Evolutionary conservation across 2,888 invertebrate genomes (phyloP).

Genomic region (Dynastes grantii): DNA sequence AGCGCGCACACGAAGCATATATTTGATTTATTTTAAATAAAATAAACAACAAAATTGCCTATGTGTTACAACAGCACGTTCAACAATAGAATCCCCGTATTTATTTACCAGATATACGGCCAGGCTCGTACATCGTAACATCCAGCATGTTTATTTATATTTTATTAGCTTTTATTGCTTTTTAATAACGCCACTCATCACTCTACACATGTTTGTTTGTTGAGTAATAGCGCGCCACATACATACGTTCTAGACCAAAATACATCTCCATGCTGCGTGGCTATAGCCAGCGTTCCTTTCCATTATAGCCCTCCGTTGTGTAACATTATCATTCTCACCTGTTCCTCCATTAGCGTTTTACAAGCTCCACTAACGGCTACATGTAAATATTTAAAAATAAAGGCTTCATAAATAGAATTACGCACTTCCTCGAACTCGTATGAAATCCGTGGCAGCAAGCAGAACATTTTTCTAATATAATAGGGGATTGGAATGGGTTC

Average conservation of each 20-base stretch:
- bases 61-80: neutral
- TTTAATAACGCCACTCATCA: slow-evolving; percentile 20
- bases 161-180: slow-evolving; percentile 25
- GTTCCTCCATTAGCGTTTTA: slow-evolving; percentile 18
- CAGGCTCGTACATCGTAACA: too few relatives aligned
- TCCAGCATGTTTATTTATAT: slow-evolving; percentile 4
- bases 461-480: too few relatives aligned
- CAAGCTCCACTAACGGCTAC: slow-evolving; percentile 1
- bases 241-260: neutral
- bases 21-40: neutral
- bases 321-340: slow-evolving; percentile 25
- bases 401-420: slow-evolving; percentile 18
- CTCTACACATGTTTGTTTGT: slow-evolving; percentile 15
- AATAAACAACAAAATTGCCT: slow-evolving; percentile 5
- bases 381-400: slow-evolving; percentile 21
- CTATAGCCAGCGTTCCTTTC: neutral
- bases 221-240: slow-evolving; percentile 8
- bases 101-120: too few relatives aligned
- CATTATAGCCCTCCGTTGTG: slow-evolving; percentile 11
- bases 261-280: neutral
- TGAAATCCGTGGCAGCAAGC: too few relatives aligned
- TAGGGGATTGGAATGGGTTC: too few relatives aligned
- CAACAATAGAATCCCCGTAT: neutral
- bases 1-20: too few relatives aligned
- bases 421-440: neutral